These are phyloP conservation scores for Trichoplusia ni DNA, from an alignment of 1,140 invertebrate species.

Conservation along the genomic window DNA sequence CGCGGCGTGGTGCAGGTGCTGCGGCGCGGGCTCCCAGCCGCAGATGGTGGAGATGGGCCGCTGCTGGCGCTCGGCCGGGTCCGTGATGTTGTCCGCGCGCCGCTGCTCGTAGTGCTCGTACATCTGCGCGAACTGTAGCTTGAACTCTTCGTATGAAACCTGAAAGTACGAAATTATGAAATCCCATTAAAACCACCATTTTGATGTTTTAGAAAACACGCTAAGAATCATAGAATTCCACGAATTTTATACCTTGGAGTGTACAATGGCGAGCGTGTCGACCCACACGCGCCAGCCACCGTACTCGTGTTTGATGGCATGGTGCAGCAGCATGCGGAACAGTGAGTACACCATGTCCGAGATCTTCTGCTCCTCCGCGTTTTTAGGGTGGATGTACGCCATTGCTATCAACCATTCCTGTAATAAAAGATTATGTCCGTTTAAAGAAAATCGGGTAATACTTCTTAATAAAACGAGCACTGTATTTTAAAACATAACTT, in stretches of 20 bases:
- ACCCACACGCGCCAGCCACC: conserved; percentile 99
- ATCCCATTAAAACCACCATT: background rate
- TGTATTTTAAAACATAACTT: too few relatives aligned
- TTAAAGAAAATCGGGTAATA: too few relatives aligned
- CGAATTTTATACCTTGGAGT: conserved; percentile 93
- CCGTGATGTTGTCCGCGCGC: conserved; percentile 95
- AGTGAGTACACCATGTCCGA: conserved; percentile 99
- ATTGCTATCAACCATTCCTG: conserved; percentile 98
- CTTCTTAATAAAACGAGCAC: too few relatives aligned
- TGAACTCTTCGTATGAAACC: conserved; percentile 98
- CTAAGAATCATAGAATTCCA: background rate
- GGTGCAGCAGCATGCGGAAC: conserved; percentile 97
- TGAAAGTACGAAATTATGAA: conserved; percentile 50
- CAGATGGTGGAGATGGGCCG: conserved; percentile 97
- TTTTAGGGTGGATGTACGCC: conserved; percentile 98
- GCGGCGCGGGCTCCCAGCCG: conserved; percentile 89
- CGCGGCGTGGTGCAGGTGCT: conserved; percentile 66
- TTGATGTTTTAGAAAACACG: background rate
- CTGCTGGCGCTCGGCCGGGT: conserved; percentile 94
- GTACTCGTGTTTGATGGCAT: conserved; percentile 99
- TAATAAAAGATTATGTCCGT: background rate
- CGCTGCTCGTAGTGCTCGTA: conserved; percentile 98
- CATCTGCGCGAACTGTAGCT: conserved; percentile 97
- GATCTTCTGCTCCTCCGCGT: conserved; percentile 96
- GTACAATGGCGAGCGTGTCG: conserved; percentile 99